A percentile compares a stretch with the other conserved stretches of the same genome.
Evolutionary conservation across 2,888 invertebrate genomes (phyloP).

Genomic region (Lomographa bimaculata): DNA sequence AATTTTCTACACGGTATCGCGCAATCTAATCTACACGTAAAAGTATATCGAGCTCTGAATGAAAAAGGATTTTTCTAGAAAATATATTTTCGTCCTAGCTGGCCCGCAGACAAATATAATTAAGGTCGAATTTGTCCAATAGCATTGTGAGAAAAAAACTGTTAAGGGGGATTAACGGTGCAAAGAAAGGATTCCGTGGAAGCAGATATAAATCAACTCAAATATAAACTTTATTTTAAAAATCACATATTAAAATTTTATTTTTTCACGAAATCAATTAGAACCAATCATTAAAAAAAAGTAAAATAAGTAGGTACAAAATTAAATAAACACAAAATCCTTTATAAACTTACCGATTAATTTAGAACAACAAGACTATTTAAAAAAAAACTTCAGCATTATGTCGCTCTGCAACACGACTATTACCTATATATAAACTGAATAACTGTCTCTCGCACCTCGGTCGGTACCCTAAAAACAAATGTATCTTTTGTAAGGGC

Average conservation of each 20-base stretch:
- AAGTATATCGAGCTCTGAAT: conserved; percentile 41
- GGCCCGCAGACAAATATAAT: conserved; percentile 51
- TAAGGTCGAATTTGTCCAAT: conserved; percentile 48
- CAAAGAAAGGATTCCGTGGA: conserved; percentile 14
- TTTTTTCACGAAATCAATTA: no score
- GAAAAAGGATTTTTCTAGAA: conserved; percentile 41
- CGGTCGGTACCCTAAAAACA: conserved; percentile 45
- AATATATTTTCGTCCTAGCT: conserved; percentile 45
- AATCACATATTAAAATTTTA: no score
- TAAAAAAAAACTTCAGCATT: no score
- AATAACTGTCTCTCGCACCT: conserved; percentile 22
- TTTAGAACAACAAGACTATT: no score
- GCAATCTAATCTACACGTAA: conserved; percentile 42
- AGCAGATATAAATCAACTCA: no score
- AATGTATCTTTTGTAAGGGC: conserved; percentile 53
- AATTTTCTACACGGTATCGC: conserved; percentile 37
- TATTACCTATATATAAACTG: no score
- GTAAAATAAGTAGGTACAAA: conserved; percentile 4
- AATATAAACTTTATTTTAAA: no score
- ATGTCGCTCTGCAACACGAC: no score
- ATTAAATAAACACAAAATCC: no score
- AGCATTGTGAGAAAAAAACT: conserved; percentile 35
- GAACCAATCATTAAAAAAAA: no score
- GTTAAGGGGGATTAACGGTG: conserved; percentile 12
- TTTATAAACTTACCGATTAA: no score